Evolutionary conservation across 2,113 vertebrate genomes (phyloP).

Genomic region (Pyxicephalus adspersus): DNA sequence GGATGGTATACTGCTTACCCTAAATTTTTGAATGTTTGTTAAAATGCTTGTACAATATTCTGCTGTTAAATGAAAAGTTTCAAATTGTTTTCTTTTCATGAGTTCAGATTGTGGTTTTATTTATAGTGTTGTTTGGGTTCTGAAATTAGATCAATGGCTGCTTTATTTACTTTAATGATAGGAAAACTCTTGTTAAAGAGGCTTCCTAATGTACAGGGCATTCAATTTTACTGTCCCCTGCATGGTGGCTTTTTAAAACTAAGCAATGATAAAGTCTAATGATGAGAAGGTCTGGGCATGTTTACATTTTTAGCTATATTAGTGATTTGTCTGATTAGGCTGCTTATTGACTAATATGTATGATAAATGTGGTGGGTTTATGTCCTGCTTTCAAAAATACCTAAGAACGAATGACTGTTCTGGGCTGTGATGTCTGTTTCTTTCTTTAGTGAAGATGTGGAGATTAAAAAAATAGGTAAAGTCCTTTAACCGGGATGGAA

Average conservation of each 20-base stretch:
- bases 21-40: slow-evolving; percentile 21
- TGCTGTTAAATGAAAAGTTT: not conserved
- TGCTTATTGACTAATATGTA: slow-evolving; percentile 17
- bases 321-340: slow-evolving; percentile 31
- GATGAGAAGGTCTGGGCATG: slow-evolving; percentile 30
- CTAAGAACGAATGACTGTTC: not conserved
- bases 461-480: slow-evolving; percentile 7
- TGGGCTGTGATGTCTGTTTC: not conserved
- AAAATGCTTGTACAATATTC: slow-evolving; percentile 20
- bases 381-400: slow-evolving; percentile 2
- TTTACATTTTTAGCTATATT: slow-evolving; percentile 31
- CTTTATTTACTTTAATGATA: slow-evolving; percentile 20
- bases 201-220: slow-evolving; percentile 21
- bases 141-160: slow-evolving; percentile 20
- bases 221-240: slow-evolving; percentile 22
- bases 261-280: slow-evolving; percentile 20
- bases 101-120: slow-evolving; percentile 1
- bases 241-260: slow-evolving; percentile 13
- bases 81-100: not conserved
- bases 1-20: slow-evolving; percentile 7
- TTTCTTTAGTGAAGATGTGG: slow-evolving; percentile 29
- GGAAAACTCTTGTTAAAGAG: not conserved
- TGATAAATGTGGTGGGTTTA: slow-evolving; percentile 17
- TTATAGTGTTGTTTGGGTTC: slow-evolving; percentile 33
- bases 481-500: not conserved